phyloP scores from a whole-genome alignment of 2,797 vertebrate species.

The Luscinia megarhynchos region DNA sequence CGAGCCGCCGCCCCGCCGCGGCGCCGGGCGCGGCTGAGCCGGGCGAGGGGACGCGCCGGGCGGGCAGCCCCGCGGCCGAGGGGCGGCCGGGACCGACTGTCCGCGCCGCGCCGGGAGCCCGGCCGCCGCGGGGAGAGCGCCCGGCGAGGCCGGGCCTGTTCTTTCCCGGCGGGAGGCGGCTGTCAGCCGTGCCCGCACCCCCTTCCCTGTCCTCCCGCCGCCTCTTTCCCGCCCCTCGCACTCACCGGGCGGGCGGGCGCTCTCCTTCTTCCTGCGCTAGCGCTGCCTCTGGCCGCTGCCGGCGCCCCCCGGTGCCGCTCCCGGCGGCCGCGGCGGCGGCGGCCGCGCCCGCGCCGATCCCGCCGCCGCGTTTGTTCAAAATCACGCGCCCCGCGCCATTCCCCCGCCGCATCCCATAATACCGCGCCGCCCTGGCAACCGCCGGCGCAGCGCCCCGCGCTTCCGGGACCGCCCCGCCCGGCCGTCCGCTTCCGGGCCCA shows the following conservation, averaged over 20 bases:
- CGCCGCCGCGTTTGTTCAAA: conserved; percentile 93
- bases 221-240: background rate
- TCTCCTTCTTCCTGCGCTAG: background rate
- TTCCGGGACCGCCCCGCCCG: background rate
- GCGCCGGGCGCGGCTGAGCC: background rate
- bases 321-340: conserved; percentile 68
- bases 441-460: conserved; percentile 5
- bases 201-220: background rate
- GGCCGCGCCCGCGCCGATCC: conserved; percentile 73
- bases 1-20: too few species aligned
- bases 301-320: background rate
- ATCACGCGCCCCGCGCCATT: conserved; percentile 99
- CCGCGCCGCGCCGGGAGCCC: background rate
- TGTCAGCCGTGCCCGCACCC: background rate
- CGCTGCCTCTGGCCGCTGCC: background rate
- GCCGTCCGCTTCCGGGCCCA: background rate
- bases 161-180: background rate
- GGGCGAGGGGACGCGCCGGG: background rate
- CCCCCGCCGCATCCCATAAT: conserved; percentile 94
- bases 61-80: background rate
- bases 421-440: conserved; percentile 81
- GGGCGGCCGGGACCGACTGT: background rate
- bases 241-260: background rate
- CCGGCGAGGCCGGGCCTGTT: background rate
- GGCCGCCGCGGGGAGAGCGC: background rate